Evolutionary conservation across 2,797 vertebrate genomes (phyloP).

Genomic region (Sebastiscus albofasciatus): DNA sequence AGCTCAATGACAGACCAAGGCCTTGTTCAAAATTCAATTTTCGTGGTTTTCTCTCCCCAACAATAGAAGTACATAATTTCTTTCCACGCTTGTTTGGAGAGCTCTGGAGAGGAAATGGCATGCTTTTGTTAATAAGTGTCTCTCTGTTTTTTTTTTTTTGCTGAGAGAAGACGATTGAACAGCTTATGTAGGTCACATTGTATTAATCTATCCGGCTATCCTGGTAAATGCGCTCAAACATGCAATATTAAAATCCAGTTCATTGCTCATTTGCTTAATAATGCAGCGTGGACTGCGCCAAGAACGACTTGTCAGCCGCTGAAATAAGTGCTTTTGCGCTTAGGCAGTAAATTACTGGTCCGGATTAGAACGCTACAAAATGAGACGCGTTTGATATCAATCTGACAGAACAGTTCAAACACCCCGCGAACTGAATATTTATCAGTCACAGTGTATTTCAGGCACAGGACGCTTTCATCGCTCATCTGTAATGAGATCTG

Average conservation of each 20-base stretch:
- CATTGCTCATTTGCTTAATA: conserved; percentile 67
- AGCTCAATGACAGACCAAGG: conserved; percentile 69
- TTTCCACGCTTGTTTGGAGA: conserved; percentile 64
- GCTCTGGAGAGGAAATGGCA: conserved; percentile 61
- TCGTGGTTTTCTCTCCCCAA: conserved; percentile 44
- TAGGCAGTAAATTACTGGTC: conserved; percentile 45
- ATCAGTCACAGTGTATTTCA: conserved; percentile 59
- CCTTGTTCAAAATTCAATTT: conserved; percentile 73
- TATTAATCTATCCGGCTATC: conserved; percentile 70
- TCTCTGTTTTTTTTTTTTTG: conserved; percentile 43
- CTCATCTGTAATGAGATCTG: conserved; percentile 55
- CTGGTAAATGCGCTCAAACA: conserved; percentile 71
- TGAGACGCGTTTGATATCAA: conserved; percentile 51
- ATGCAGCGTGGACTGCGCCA: conserved; percentile 39
- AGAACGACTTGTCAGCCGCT: conserved; percentile 33
- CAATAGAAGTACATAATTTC: conserved; percentile 67
- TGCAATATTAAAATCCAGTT: conserved; percentile 69
- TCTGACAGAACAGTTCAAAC: conserved; percentile 55
- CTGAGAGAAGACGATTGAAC: conserved; percentile 67
- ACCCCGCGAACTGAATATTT: conserved; percentile 50
- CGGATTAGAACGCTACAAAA: conserved; percentile 50
- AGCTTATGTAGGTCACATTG: conserved; percentile 81
- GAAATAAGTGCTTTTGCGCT: conserved; percentile 40
- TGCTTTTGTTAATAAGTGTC: conserved; percentile 71
- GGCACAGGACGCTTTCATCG: conserved; percentile 50